Evolutionary conservation across 2,113 vertebrate genomes (phyloP), one percentile per base, ranked within the genome.

Genomic region (Felis chaus): DNA sequence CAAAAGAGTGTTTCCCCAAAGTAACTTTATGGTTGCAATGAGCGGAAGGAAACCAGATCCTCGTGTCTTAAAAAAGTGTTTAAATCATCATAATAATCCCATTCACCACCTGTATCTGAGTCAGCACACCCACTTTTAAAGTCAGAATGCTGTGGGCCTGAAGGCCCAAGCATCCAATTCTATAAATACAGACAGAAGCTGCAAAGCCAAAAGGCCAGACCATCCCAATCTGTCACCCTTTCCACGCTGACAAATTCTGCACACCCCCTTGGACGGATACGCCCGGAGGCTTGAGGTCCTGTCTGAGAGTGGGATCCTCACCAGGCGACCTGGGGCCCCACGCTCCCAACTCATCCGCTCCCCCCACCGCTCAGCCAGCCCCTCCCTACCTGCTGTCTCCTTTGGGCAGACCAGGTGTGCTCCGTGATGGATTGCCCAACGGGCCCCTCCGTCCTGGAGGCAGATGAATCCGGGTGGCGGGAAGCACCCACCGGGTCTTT

Each of bases 321-420:
- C 19, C 1, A 23, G 89, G 36, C 63, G 61, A 66, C 90, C 66
- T 5, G 83, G 66, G 61, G 66, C 79, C 90, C 65, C 14, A 0
- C 53, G 39, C 73, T 19, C 68, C 63, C 95, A n/a, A n/a, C 50
- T 55, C 80, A 0, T 7, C 53, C 3, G 0, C 7, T 2, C 50
- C 45, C 74, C 73, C 29, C 25, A 0, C 65, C 19, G 1, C n/a
- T 3, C 93, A 15, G 33, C 21, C 29, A 3, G 8, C 71, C 89
- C 96, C 97, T 55, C 94, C 92, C 83, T 39, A 6, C 61, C 65
- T 27, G 45, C 96, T 96, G 83, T 95, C 96, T 94, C 96, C 98
- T 90, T 27, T 79, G 92, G 96, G 97, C 90, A 97, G 92, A 39
- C 95, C 97, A 98, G 97, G 97, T 98, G 98, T 96, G 97, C 84